Evolutionary conservation across 1,140 invertebrate genomes (phyloP), one percentile per base, ranked within the genome.

Genomic region (Ips nitidus): DNA sequence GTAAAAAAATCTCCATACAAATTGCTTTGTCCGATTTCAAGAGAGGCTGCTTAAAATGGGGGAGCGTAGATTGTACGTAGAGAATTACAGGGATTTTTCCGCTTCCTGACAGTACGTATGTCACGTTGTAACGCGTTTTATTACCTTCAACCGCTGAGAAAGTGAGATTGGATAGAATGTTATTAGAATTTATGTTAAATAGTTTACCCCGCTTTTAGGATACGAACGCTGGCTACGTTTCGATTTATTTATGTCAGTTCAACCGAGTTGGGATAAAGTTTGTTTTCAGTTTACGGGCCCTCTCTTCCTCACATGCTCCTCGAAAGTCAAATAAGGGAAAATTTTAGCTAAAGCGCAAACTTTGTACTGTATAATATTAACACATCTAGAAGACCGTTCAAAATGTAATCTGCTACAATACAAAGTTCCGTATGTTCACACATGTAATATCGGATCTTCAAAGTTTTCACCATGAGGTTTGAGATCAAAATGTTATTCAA

Each of bases 61-160:
- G 7, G 52, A 52, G 45, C 50, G 40, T 7, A 40, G 61, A 64
- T 64, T 64, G 37, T 41, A 52, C 40, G 47, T 52, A 40, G 45
- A 53, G 36, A 64, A 64, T 64, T 64, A 64, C 50, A 8, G 6
- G n/a, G 47, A 64, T 64, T 64, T 64, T 64, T 64, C 61, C 61
- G 6, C 53, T 39, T 4, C 61, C 53, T 64, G 61, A 64, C 50
- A 53, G 36, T 52, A 41, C 61, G 61, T 64, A 52, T 64, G 61
- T 64, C 61, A 64, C 50, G 52, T 64, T 64, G 40, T 64, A 52
- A 64, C 40, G 41, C 47, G 52, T 64, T 64, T 64, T 64, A 64
- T 64, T 64, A 64, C 39, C 37, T 41, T 36, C 47, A 52, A 39
- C 2, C 37, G 50, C 39, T 41, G 61, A 39, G 22, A 50, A 62